phyloP scores from a whole-genome alignment of 2,113 vertebrate genomes.

The Serinus canaria region DNA sequence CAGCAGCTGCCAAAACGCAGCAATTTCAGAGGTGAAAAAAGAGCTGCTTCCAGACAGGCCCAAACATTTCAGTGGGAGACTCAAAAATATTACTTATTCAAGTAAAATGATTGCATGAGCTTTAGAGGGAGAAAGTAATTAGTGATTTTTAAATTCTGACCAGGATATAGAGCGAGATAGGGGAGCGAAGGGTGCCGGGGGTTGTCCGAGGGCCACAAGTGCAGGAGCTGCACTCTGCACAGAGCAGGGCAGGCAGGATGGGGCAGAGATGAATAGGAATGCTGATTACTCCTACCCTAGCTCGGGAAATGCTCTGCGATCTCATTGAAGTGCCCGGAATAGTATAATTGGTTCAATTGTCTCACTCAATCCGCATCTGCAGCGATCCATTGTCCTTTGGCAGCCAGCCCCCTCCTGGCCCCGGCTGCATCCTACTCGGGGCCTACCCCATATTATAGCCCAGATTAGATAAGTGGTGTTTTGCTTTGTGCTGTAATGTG shows the following conservation, averaged over 20 bases:
- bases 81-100: neutral
- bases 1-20: neutral
- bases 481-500: conserved; percentile 13
- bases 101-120: neutral
- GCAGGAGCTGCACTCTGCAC: neutral
- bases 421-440: neutral
- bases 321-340: neutral
- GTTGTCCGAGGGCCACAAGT: neutral
- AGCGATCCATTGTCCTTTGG: neutral
- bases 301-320: neutral
- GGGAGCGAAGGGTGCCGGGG: accelerated
- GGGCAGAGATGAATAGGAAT: neutral
- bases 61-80: neutral
- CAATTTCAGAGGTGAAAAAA: neutral
- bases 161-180: neutral
- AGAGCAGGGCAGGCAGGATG: neutral
- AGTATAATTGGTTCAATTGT: conserved; percentile 32
- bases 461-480: conserved; percentile 20
- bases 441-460: neutral
- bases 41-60: neutral
- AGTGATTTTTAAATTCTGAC: neutral
- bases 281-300: neutral
- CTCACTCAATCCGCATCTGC: conserved; percentile 17
- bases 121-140: neutral
- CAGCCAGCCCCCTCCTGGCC: neutral